A percentile compares a stretch with the other conserved stretches of the same genome.
Evolutionary conservation across 2,113 vertebrate genomes (phyloP).

Genomic region (Anseranas semipalmata): DNA sequence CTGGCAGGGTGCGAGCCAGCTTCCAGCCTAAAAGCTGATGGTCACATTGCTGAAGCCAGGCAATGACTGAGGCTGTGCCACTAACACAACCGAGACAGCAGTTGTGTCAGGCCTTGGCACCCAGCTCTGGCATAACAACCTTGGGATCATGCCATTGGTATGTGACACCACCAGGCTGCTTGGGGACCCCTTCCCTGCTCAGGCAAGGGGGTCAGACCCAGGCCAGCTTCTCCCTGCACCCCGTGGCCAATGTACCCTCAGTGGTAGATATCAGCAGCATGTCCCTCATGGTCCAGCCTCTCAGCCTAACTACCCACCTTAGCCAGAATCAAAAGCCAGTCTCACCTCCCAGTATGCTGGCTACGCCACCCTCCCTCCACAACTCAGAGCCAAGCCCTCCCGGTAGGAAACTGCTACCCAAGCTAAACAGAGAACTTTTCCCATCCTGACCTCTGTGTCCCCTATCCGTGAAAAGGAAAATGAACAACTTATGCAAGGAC

Average conservation of each 20-base stretch:
- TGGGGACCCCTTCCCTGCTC: neutral
- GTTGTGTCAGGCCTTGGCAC: neutral
- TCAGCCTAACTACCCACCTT: neutral
- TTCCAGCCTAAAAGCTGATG: neutral
- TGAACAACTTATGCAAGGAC: neutral
- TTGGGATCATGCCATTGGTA: too few species aligned
- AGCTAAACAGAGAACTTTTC: neutral
- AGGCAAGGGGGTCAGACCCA: neutral
- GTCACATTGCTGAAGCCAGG: neutral
- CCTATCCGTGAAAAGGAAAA: neutral
- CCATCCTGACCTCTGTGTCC: neutral
- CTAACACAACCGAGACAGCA: neutral
- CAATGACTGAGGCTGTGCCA: rapidly evolving
- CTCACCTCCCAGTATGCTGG: neutral
- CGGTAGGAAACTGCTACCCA: rapidly evolving
- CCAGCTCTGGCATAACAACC: neutral
- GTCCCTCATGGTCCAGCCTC: neutral
- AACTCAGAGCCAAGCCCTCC: neutral
- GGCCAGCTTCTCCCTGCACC: neutral
- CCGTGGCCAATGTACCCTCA: neutral
- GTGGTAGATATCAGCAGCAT: neutral
- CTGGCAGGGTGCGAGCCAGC: neutral
- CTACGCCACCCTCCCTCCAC: neutral
- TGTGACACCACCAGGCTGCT: neutral
- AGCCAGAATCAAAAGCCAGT: neutral